These are phyloP conservation scores for Pedetes capensis DNA, from an alignment of 2,113 vertebrate genomes.

Conservation along the genomic window DNA sequence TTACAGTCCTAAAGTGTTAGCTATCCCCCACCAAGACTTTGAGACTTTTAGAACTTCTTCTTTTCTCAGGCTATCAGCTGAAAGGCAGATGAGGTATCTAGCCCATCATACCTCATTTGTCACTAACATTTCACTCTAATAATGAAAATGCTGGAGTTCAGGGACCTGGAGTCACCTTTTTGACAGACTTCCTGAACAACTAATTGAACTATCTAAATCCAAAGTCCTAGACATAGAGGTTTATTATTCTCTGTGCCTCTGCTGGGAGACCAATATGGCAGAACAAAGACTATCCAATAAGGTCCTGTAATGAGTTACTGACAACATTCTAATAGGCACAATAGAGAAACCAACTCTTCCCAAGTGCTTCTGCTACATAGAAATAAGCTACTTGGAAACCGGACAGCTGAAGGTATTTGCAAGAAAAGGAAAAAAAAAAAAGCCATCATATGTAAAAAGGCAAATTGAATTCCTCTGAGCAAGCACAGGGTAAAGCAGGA, in stretches of 20 bases:
- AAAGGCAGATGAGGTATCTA: conserved; percentile 54
- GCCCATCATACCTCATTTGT: conserved; percentile 60
- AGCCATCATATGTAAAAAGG: not conserved
- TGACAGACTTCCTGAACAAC: conserved; percentile 55
- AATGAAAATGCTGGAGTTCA: conserved; percentile 59
- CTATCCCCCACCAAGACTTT: not conserved
- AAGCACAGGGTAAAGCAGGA: not conserved
- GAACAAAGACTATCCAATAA: conserved; percentile 46
- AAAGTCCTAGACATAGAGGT: conserved; percentile 34
- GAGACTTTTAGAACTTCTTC: not conserved
- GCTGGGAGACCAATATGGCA: not conserved
- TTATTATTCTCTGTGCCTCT: conserved; percentile 51
- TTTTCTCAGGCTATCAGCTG: not conserved
- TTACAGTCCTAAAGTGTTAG: not conserved
- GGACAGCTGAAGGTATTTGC: not conserved
- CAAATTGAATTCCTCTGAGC: not conserved
- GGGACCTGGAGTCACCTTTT: conserved; percentile 35
- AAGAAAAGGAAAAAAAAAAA: too few species aligned
- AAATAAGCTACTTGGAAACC: not conserved
- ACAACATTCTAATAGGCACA: conserved; percentile 43
- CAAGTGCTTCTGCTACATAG: not conserved
- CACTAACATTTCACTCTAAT: conserved; percentile 51
- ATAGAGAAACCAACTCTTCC: conserved; percentile 6
- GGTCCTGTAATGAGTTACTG: conserved; percentile 29
- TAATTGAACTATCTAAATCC: conserved; percentile 65